Conservation (phyloP, 2,888 invertebrate species). For the Amorpha juglandis region DNA sequence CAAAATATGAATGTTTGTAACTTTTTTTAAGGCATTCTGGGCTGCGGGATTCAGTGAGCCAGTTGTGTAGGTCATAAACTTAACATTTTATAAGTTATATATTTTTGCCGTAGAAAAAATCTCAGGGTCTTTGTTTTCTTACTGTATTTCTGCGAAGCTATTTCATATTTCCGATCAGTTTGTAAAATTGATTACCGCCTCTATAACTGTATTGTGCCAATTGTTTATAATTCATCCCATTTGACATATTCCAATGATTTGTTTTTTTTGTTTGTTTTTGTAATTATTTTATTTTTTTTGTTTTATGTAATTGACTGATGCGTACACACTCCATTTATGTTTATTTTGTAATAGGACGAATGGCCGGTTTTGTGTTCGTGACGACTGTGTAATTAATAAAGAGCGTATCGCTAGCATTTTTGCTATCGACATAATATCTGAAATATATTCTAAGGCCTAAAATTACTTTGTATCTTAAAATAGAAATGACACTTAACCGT, state of each 20-base stretch:
- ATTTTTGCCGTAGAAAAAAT: not conserved
- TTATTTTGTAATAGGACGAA: conserved; percentile 11
- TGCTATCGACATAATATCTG: not conserved
- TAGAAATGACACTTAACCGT: no score
- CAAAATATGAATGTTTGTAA: not conserved
- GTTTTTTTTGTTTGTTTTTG: conserved; percentile 27
- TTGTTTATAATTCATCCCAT: conserved; percentile 54
- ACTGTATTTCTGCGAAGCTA: no score
- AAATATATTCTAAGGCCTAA: not conserved
- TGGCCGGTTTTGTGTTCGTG: not conserved
- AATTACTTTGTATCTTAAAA: no score
- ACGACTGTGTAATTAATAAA: not conserved
- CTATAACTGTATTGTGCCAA: conserved; percentile 66
- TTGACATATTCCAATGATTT: conserved; percentile 58
- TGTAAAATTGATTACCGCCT: conserved; percentile 58
- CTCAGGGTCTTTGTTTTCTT: no score
- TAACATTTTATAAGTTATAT: not conserved
- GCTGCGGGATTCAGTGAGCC: not conserved
- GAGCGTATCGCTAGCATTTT: not conserved
- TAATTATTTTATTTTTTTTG: conserved; percentile 30
- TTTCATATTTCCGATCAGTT: conserved; percentile 40
- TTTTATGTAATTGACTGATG: conserved; percentile 25
- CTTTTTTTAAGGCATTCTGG: not conserved
- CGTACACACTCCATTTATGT: conserved; percentile 22
- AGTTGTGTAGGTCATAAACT: no score